Evolutionary conservation across 2,113 vertebrate genomes (phyloP).

Genomic region (Asarcornis scutulata): DNA sequence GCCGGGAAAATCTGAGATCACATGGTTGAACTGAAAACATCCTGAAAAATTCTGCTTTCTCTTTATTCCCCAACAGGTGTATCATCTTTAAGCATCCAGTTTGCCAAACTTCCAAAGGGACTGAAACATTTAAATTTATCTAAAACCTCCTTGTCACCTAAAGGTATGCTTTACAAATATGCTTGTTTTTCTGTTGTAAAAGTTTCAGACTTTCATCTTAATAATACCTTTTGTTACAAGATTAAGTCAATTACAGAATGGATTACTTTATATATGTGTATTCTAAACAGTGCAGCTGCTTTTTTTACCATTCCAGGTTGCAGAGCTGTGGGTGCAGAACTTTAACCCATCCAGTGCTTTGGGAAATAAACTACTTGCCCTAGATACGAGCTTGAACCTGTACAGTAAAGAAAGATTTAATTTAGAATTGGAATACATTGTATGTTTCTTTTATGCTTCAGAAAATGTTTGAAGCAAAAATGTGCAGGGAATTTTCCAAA

Average conservation of each 20-base stretch:
- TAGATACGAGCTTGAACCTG: neutral
- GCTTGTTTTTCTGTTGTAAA: neutral
- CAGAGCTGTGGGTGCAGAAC: neutral
- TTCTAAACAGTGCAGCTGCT: neutral
- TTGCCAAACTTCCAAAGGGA: constrained; percentile 93
- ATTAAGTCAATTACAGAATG: neutral
- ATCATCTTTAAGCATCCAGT: constrained; percentile 89
- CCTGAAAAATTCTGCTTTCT: neutral
- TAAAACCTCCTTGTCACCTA: constrained; percentile 95
- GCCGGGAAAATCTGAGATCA: neutral
- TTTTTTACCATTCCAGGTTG: neutral
- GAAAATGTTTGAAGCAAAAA: neutral
- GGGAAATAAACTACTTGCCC: neutral
- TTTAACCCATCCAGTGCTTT: neutral
- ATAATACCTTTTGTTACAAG: neutral
- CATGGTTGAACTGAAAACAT: neutral
- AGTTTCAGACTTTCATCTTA: neutral
- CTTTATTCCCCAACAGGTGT: constrained; percentile 78
- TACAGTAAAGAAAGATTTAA: neutral
- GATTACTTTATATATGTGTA: neutral
- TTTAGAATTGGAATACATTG: neutral
- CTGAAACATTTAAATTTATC: constrained; percentile 95
- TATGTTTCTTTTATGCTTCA: neutral
- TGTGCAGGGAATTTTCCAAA: neutral
- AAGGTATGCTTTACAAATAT: constrained; percentile 82